Conservation (phyloP, 2,888 invertebrate genomes). For the Corbicula japonica region DNA sequence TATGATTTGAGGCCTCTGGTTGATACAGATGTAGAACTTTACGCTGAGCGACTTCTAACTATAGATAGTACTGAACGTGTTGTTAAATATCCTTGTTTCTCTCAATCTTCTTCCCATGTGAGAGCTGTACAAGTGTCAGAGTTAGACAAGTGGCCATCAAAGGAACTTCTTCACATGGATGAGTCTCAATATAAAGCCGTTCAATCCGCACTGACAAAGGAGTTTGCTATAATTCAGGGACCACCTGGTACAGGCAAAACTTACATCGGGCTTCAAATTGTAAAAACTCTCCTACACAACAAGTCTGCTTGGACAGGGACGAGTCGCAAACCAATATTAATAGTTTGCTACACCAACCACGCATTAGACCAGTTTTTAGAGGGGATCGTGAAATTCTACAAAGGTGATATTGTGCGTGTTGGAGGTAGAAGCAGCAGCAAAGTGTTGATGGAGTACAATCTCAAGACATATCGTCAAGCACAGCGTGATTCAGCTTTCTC, state of each 20-base stretch:
- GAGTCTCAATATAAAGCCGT: slow-evolving; percentile 81
- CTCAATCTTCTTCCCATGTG: too few species aligned
- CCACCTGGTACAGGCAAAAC: slow-evolving; percentile 96
- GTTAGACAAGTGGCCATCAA: slow-evolving; percentile 76
- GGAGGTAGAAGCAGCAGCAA: slow-evolving; percentile 78
- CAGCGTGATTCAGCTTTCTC: not conserved
- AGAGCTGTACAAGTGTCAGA: slow-evolving; percentile 9
- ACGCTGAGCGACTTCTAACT: too few species aligned
- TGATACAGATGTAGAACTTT: slow-evolving; percentile 1
- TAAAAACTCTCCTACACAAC: slow-evolving; percentile 87
- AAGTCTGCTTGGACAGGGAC: slow-evolving; percentile 78
- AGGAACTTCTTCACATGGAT: slow-evolving; percentile 76
- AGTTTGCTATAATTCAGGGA: slow-evolving; percentile 87
- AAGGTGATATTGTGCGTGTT: slow-evolving; percentile 77
- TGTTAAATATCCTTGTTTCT: too few species aligned
- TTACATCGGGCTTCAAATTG: slow-evolving; percentile 92
- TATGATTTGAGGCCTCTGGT: slow-evolving; percentile 13
- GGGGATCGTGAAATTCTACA: slow-evolving; percentile 74
- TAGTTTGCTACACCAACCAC: slow-evolving; percentile 85
- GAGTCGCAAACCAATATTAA: slow-evolving; percentile 74
- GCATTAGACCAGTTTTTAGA: slow-evolving; percentile 85
- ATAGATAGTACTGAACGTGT: too few species aligned
- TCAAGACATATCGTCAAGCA: slow-evolving; percentile 13
- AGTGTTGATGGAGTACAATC: slow-evolving; percentile 54
- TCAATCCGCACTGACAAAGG: slow-evolving; percentile 79